phyloP scores from a whole-genome alignment of 2,797 vertebrate genomes.

The Phrynocephalus forsythii region DNA sequence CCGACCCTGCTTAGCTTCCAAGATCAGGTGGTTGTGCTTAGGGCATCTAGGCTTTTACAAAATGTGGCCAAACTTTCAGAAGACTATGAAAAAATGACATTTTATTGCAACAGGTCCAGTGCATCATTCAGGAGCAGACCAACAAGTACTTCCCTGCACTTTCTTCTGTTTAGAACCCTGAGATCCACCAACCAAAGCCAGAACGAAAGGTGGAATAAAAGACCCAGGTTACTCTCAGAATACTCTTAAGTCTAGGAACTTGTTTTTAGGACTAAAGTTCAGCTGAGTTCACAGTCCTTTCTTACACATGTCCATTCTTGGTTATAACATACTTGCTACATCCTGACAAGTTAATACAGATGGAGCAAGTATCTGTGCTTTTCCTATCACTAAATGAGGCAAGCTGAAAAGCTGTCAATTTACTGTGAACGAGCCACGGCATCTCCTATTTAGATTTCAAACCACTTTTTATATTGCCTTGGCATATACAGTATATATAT shows the following conservation, averaged over 20 bases:
- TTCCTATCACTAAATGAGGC: too few relatives aligned
- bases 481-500: too few relatives aligned
- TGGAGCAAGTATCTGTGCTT: too few relatives aligned
- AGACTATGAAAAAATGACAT: too few relatives aligned
- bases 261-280: neutral
- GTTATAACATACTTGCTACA: neutral
- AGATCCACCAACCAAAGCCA: too few relatives aligned
- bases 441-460: neutral
- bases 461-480: too few relatives aligned
- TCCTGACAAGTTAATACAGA: neutral
- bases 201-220: neutral
- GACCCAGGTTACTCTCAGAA: neutral
- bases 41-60: slow-evolving; percentile 45
- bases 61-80: slow-evolving; percentile 24
- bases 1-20: too few relatives aligned
- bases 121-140: too few relatives aligned
- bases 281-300: neutral
- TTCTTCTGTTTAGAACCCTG: too few relatives aligned
- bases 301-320: neutral
- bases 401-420: neutral
- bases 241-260: neutral
- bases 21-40: too few relatives aligned
- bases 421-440: neutral
- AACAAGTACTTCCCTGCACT: too few relatives aligned
- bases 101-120: too few relatives aligned